These are phyloP conservation scores for Jacana jacana DNA, from an alignment of 2,113 vertebrate genomes.

Conservation along the genomic window DNA sequence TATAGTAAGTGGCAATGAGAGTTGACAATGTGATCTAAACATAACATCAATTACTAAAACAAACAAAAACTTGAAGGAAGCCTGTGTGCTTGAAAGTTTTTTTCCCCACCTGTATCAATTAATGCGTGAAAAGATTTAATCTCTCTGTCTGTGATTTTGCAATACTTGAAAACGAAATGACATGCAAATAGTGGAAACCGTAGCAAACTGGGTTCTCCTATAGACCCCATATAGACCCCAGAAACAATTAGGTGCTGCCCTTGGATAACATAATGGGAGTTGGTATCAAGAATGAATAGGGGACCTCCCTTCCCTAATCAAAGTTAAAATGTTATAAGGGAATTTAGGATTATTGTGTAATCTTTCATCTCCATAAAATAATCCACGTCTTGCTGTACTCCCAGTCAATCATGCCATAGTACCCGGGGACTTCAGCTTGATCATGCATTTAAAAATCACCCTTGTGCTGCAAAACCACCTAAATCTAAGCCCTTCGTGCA, in stretches of 20 bases:
- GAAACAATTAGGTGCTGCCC: neutral
- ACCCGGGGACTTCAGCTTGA: neutral
- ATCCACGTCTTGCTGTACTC: neutral
- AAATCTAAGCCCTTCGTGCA: neutral
- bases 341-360: neutral
- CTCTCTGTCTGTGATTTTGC: neutral
- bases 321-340: neutral
- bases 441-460: neutral
- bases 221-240: neutral
- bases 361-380: neutral
- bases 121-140: neutral
- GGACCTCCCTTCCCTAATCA: neutral
- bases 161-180: neutral
- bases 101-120: neutral
- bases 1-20: neutral
- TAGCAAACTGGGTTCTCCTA: neutral
- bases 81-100: neutral
- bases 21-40: slow-evolving; percentile 1
- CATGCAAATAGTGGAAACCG: neutral
- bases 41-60: neutral
- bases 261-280: neutral
- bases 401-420: rapidly evolving
- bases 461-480: neutral
- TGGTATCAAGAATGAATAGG: neutral
- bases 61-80: neutral